Evolutionary conservation across 2,888 invertebrate species (phyloP), one percentile per base, ranked within the genome.

Genomic region (Iphiclides podalirius): DNA sequence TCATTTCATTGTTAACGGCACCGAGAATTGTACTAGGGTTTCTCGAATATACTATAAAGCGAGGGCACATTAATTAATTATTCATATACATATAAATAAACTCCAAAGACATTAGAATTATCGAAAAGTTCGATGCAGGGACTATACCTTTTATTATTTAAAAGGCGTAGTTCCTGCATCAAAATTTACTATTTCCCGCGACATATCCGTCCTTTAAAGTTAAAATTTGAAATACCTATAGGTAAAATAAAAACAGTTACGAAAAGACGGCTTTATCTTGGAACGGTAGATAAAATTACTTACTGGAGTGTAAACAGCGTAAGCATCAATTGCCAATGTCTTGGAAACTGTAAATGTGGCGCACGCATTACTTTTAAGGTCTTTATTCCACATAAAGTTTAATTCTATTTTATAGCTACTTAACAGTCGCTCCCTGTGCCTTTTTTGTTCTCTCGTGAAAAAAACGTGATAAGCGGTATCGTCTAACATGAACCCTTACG

Each of bases 291-390:
- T 64, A 63, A 63, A 69, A 65, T 67, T 59, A 66, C 51, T 59
- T 63, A 67, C 62, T 66, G 64, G 56, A 60, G 64, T 66, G 68
- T 62, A 55, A 60, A 54, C 57, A 64, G 63, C 61, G 58, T 64
- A 57, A 54, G 58, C 53, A 60, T 63, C 61, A 62, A 65, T 62
- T 63, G 48, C 56, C 61, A 70, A 69, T 67, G 64, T 63, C 59
- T 58, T 59, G 67, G 66, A 71, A 70, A 63, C 60, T 45, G 53
- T 44, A 49, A 49, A 49, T 49, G 49, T 35, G 33, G 48, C 43
- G 48, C 41, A 48, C 36, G 28, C 47, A 43, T 36, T 42, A 47
- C 20, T 42, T 49, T 49, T 34, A 48, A 44, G 43, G 14, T 49
- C 39, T 49, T 39, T 44, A 49, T 43, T 43, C 23, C 20, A 39